Conservation (phyloP, 1,140 invertebrate species). For the Holcopasites calliopsidis region DNA sequence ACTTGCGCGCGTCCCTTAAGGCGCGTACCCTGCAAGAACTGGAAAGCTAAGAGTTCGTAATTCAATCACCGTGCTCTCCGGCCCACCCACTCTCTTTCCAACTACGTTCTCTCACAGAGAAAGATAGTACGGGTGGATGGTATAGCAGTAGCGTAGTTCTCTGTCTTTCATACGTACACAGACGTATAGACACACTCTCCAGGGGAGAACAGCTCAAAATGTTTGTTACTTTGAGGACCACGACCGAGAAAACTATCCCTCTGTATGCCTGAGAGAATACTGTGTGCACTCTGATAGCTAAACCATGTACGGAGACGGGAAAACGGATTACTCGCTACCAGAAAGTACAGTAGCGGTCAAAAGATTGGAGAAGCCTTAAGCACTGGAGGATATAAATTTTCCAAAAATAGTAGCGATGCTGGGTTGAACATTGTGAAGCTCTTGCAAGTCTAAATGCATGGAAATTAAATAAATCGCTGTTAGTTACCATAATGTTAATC, state of each 20-base stretch:
- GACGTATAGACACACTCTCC: no score
- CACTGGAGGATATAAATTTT: no score
- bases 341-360: no score
- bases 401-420: no score
- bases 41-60: constrained; percentile 79
- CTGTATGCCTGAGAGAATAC: constrained; percentile 55
- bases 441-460: no score
- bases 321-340: constrained; percentile 39
- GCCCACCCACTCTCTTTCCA: constrained; percentile 57
- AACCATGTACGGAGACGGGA: constrained; percentile 38
- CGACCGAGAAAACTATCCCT: constrained; percentile 58
- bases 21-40: constrained; percentile 74
- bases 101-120: constrained; percentile 58
- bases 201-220: constrained; percentile 69
- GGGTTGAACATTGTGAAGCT: no score
- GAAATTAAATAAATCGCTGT: no score
- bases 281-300: constrained; percentile 53
- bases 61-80: constrained; percentile 76
- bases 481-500: no score
- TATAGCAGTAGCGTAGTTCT: constrained; percentile 34
- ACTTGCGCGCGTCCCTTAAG: constrained; percentile 74
- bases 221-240: constrained; percentile 67
- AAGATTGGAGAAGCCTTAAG: no score
- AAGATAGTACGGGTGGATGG: constrained; percentile 46
- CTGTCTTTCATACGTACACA: no score